Base-by-base conservation (phyloP, 1,140 invertebrate species). In the Bombus waltoni region DNA sequence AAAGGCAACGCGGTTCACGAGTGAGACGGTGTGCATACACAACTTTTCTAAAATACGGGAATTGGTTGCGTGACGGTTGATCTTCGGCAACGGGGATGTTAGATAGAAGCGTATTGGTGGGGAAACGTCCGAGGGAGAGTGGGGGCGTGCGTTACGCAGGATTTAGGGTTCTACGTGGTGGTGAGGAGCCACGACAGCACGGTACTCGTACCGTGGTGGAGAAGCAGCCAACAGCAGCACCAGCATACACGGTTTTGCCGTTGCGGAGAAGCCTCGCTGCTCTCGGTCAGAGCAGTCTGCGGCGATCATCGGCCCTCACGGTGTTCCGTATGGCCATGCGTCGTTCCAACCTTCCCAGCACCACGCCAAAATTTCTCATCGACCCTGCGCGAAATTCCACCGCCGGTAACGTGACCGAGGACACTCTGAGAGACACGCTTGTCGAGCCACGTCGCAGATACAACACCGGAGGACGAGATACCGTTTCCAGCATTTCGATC, bases 301-400 rank as follows among this genome's bases (percentile, higher is more conserved):
- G 77, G 79, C 89, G 86, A 87, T 89, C 88, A 82, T 87, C 88
- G 86, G 81, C 47, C 82, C 81, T 78, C 87, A 83, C 90, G 81
- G 89, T 91, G 74, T 87, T 66, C 73, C 87, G 89, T 89, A 86
- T 90, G 91, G 90, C 89, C 90, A 91, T 92, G 91, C 91, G 87
- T 92, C 89, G 83, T 76, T 74, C 86, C 84, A 77, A 47, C 77
- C 42, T 71, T 65, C 25, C 81, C 72, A 76, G 62, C 68, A 74
- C 62, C 40, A 62, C 72, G 38, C 76, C 15, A 75, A 81, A 42
- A 84, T 53, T 79, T 66, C 57, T 76, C 79, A 32, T 83, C 80
- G 80, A 81, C 66, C 66, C 53, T 59, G 65, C 85, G 70, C 81
- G 73, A 89, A 68, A 40, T 59, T 44, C 9, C n/a, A 77, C 57